These are phyloP conservation scores for rabbit (Oryctolagus cuniculus) DNA, from an alignment of 2,113 vertebrate genomes.

Conservation along the genomic window DNA sequence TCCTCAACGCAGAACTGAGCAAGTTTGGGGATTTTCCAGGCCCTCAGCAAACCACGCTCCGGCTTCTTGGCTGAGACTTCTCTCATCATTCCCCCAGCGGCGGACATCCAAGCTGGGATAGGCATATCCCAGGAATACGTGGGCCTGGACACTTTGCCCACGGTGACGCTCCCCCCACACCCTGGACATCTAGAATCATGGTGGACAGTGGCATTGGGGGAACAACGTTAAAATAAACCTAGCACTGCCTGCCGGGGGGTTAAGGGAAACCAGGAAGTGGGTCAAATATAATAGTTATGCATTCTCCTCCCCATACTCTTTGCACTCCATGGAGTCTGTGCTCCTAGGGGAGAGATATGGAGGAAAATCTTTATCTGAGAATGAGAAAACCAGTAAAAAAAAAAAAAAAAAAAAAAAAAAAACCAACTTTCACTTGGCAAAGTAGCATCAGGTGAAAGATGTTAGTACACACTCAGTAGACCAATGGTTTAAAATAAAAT, in stretches of 20 bases:
- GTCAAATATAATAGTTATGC: neutral
- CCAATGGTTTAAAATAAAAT: neutral
- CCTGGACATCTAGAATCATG: neutral
- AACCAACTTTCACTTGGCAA: neutral
- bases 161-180: neutral
- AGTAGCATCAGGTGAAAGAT: neutral
- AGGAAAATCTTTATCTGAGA: neutral
- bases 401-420: neutral
- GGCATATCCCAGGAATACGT: neutral
- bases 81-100: neutral
- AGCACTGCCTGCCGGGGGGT: accelerated
- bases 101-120: accelerated
- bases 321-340: neutral
- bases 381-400: neutral
- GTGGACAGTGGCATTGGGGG: neutral
- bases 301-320: neutral
- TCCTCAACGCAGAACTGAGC: neutral
- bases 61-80: neutral
- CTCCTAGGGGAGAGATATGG: neutral
- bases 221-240: accelerated
- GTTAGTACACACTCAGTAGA: neutral
- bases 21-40: neutral
- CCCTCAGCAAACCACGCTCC: accelerated
- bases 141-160: neutral
- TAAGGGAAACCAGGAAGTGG: neutral